A percentile compares a stretch with the other conserved stretches of the same genome.
Evolutionary conservation across 2,113 vertebrate genomes (phyloP).

Genomic region (Pseudopodoces humilis): DNA sequence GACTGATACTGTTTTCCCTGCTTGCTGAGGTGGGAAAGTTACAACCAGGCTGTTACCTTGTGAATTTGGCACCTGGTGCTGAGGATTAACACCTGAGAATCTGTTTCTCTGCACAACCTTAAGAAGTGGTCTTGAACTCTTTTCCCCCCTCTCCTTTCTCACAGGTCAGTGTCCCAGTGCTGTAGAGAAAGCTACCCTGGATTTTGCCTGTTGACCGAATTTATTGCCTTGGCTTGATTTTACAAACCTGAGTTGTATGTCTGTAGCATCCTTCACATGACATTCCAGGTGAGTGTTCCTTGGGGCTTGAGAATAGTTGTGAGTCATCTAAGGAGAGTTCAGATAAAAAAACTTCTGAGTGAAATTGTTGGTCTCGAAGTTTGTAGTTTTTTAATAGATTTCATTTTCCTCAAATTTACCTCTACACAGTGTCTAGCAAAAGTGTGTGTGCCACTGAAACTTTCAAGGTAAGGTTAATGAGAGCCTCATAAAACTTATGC

Average conservation of each 20-base stretch:
- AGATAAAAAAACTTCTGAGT: not conserved
- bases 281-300: not conserved
- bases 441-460: fast-evolving
- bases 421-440: not conserved
- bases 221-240: not conserved
- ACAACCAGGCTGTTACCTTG: not conserved
- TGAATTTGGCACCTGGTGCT: not conserved
- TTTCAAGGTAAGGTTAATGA: not conserved
- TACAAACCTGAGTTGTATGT: not conserved
- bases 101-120: not conserved
- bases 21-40: not conserved
- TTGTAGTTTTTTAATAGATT: not conserved
- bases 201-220: not conserved
- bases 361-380: not conserved
- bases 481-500: not conserved
- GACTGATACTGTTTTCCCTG: not conserved
- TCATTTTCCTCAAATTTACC: not conserved
- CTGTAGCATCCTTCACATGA: not conserved
- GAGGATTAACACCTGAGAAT: not conserved
- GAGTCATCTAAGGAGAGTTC: not conserved
- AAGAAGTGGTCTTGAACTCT: not conserved
- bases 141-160: fast-evolving
- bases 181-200: not conserved
- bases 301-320: not conserved
- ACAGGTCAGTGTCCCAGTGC: not conserved